Base-by-base conservation (phyloP, 2,888 invertebrate genomes). In the Ernsta delagoae region DNA sequence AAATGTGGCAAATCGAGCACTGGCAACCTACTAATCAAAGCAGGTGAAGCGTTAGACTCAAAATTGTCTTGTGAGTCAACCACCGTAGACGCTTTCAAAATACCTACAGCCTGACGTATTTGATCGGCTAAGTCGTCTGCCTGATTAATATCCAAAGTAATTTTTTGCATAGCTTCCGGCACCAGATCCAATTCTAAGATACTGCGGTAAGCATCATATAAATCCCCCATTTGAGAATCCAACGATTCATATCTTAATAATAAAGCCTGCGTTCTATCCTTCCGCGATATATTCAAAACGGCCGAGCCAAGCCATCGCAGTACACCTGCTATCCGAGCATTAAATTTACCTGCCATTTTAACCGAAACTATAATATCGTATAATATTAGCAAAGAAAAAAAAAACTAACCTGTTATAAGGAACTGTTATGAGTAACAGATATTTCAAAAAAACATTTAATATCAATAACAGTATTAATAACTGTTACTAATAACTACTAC, bases 51-150 rank as follows among this genome's bases (percentile, higher is more conserved):
- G 24, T 53, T 41, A 0, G 63, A 24, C 4, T 54, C 54, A n/a
- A 54, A 16, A 24, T 41, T 53, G 16, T 11, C 41, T n/a, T 98
- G 79, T 95, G n/a, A 34, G 56, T 56, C 56, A 56, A 24, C 8
- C 31, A 56, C 34, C 56, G 31, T 56, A 56, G 56, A 56, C 56
- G 24, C 11, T 5, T 56, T 56, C 34, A 56, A 56, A 34, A 56
- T 56, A 56, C 56, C 24, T 56, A 34, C 56, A 56, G 56, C 56
- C 34, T 56, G 56, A 56, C 34, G 56, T 56, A 56, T 34, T 34
- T 56, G 56, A 11, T 34, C 56, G 34, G 56, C 56, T 31, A 56
- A 8, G n/a, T 56, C 56, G 24, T 56, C 56, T 1, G 56, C 56
- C n/a, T 56, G 56, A 56, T 56, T 34, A 56, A 56, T 8, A 56